Conservation (phyloP, 2,888 invertebrate species). For the Siphlonurus alternatus region DNA sequence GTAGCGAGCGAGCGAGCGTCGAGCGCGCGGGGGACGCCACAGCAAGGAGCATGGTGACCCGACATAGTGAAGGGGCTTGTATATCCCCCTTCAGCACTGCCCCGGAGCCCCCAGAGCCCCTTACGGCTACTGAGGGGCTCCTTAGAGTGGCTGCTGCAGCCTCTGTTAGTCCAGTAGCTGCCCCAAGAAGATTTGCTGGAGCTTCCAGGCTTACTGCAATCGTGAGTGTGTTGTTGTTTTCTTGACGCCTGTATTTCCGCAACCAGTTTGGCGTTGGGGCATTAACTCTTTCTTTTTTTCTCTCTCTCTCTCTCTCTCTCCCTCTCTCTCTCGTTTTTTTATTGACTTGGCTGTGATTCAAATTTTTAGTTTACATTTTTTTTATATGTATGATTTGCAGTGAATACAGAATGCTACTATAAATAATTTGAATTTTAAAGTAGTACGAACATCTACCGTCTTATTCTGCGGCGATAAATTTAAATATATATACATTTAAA, state of each 20-base stretch:
- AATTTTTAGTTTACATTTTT: too few species aligned
- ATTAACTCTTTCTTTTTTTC: constrained; percentile 1
- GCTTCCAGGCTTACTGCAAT: background rate
- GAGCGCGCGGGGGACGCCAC: background rate
- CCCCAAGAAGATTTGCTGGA: background rate
- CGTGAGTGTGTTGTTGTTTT: constrained; percentile 2
- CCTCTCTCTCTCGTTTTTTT: background rate
- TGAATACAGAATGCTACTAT: too few species aligned
- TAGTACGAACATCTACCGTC: too few species aligned
- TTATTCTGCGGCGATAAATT: too few species aligned
- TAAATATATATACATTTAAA: too few species aligned
- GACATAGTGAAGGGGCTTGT: background rate
- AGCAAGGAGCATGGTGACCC: background rate
- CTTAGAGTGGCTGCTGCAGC: background rate
- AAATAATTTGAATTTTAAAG: too few species aligned
- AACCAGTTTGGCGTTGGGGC: background rate
- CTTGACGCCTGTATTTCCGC: background rate
- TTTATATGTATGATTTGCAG: too few species aligned
- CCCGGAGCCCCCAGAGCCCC: background rate
- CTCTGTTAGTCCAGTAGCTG: background rate
- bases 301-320: constrained; percentile 2
- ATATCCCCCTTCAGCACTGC: background rate
- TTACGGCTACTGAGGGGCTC: background rate
- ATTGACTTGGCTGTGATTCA: too few species aligned
- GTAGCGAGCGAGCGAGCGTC: background rate